Evolutionary conservation across 2,113 vertebrate genomes (phyloP), one percentile per base, ranked within the genome.

Genomic region (Vicugna pacos): DNA sequence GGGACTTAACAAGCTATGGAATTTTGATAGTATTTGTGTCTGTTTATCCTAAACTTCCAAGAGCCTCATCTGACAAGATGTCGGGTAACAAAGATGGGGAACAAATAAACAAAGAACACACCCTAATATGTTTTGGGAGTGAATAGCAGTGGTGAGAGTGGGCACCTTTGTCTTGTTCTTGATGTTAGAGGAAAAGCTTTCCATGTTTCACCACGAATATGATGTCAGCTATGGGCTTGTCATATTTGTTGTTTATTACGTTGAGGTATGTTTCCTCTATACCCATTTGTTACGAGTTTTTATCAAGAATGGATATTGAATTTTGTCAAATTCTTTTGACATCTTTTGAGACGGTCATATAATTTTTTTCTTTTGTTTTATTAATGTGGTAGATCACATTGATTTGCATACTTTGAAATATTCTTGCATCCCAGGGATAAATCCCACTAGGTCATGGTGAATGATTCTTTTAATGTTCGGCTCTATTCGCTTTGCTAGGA

Each of bases 11-110:
- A 83, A 92, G 28, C 48, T 89, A 15, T 73, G 52, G 54, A 8
- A 54, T 77, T 46, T 89, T 52, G 6, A 92, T 14, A 52, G 16
- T 70, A 38, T 89, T 38, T 77, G 22, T 70, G 9, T 35, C 22
- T 64, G 14, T 75, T 89, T 93, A 52, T 79, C 64, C 80, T 83
- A 50, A 95, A 67, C 24, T 69, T 64, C 75, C 64, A 42, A 69
- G 20, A 90, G 2, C 10, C 8, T 26, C 24, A 28, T 58, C 69
- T 87, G 81, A 35, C 16, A 73, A 72, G 12, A 38, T 48, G 28
- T 56, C 80, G 70, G 42, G 58, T 52, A 80, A 70, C 56, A 54
- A 62, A 92, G 22, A 89, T 15, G 8, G n/a, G 30, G 38, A 77
- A 35, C 30, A 87, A 79, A 83, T 11, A 32, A 82, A n/a, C 54